Evolutionary conservation across 2,113 vertebrate species (phyloP), one percentile per base, ranked within the genome.

Genomic region (Pseudopodoces humilis): DNA sequence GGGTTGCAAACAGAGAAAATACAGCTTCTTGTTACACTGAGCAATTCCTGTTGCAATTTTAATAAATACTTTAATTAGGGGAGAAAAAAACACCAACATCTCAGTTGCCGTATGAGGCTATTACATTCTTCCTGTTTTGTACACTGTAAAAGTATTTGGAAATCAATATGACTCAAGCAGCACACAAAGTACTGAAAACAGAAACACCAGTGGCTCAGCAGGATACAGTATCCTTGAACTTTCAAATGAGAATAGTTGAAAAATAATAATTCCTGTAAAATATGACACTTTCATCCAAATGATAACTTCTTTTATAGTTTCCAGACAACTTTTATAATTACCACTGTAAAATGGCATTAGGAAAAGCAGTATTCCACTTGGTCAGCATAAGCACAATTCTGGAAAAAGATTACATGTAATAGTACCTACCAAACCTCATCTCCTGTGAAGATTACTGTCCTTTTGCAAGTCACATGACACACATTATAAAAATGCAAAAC

Each of bases 141-240:
- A 94, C 87, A 95, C 82, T 92, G 96, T 95, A 76, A 59, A 93
- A 90, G 86, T 95, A 93, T 97, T 83, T 97, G 86, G 82, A 96
- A 97, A 98, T 97, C 94, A 97, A 90, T 95, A 96, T 63, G 80
- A 95, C 64, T 97, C 83, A 90, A 94, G 74, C 41, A 94, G 69
- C 63, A 96, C 53, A 97, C 64, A 96, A 97, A 97, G 52, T 53
- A 85, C 94, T 92, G 88, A 98, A 96, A 97, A 97, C 95, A 96
- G 92, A 92, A 96, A 94, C 28, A 84, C 41, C 78, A 86, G 46
- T 65, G 82, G 52, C 86, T 95, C 94, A 94, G 76, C 77, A 96
- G 94, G 91, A 97, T 91, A 75, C 44, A 64, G 84, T 47, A 94
- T 72, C 91, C 95, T 96, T 96, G 69, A 97, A 97, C 52, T 95